Base-by-base conservation (phyloP, 2,797 vertebrate genomes). In the Malurus splendens region DNA sequence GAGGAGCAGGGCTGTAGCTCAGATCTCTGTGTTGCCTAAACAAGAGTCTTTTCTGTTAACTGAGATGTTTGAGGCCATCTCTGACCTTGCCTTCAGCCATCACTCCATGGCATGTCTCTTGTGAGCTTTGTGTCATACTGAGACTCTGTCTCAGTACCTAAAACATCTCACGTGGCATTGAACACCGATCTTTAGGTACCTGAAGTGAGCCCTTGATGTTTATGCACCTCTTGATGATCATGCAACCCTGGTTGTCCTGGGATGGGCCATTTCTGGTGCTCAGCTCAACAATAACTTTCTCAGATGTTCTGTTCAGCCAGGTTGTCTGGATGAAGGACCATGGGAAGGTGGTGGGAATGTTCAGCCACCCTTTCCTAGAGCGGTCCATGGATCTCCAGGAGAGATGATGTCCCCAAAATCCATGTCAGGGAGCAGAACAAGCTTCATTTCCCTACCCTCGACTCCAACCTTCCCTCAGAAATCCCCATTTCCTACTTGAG, bases 171-270 rank as follows among this genome's bases (percentile, higher is more conserved):
- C 1, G 0, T 45, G 17, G 23, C n/a, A 14, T 0, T 22, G 20
- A 22, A 65, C 17, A 65, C n/a, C 17, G 14, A 3, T 4, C 0
- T 50, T 65, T 11, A 54, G 10, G 42, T 59, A 42, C 30, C 30
- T 25, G 10, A 47, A 20, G 4, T 9, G 30, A 75, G 15, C 18
- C 17, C 36, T 61, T 19, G 16, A 14, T 1, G 1, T 50, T 64
- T 32, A 10, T 4, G 0, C 41, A 30, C 28, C n/a, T 48, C 51
- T 45, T 25, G 38, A 13, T 0, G 1, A 41, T 55, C 42, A 7
- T 4, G 1, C 54, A 39, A 4, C 2, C 0, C 23, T 15, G 38
- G 6, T 38, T 59, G 19, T 48, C 50, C 50, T 6, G 7, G 30
- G 32, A 51, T 1, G 0, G 36, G n/a, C 17, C 24, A 2, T 68